Base-by-base conservation (phyloP, 1,140 invertebrate genomes). In the Holotrichia oblita region DNA sequence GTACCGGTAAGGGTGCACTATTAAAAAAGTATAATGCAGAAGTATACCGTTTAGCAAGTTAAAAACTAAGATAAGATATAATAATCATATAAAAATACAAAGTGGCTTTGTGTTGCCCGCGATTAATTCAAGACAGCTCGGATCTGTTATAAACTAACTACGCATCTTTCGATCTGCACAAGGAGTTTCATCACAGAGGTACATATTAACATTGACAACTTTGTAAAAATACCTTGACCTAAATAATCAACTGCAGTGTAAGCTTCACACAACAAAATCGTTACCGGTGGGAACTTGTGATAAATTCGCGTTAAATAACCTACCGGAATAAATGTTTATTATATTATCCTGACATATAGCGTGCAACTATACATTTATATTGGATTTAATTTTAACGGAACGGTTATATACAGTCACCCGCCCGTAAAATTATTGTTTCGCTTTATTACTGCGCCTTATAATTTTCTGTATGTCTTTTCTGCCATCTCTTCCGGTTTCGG, bases 391-490 rank as follows among this genome's bases (percentile, higher is more conserved):
- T 55, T n/a, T 55, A 17, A 55, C 48, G 14, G 17, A 55, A 17
- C 48, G 48, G 48, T 55, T 55, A 55, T 55, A 55, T 7, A 17
- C 48, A 17, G 14, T 0, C 48, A 17, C 48, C 48, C 48, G 48
- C 48, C 48, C 48, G 48, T 55, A 55, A 55, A 55, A 55, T 55
- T 55, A 55, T 55, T 55, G 48, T 55, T 55, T 55, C 48, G 48
- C 48, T 55, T 55, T 55, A 55, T 55, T 55, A 55, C 48, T 55
- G 48, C 48, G 48, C 17, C 48, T 55, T 55, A 55, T 55, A 55
- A 55, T 55, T 55, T 55, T 55, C 48, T 17, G 12, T n/a, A 17
- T 55, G 48, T 17, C 48, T 55, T 55, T 55, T 55, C 14, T 7
- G n/a, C 48, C 48, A 14, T 55, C 48, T 55, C 48, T 55, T 55